Evolutionary conservation across 2,113 vertebrate species (phyloP), one percentile per base, ranked within the genome.

Genomic region (Sarotherodon lohbergeri): DNA sequence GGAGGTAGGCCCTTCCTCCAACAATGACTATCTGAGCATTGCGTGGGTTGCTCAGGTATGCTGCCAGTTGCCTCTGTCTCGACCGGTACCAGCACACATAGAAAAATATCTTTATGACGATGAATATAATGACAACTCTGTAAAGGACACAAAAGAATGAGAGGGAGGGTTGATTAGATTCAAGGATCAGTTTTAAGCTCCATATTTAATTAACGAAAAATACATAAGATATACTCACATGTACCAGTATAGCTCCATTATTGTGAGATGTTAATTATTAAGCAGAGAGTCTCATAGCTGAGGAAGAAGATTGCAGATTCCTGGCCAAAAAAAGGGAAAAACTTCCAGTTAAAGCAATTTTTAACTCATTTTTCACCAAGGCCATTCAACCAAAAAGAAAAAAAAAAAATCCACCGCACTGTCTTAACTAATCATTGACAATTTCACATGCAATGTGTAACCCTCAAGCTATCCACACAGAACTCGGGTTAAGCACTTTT

Each of bases 61-160:
- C 96, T 6, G 97, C 96, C 56, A 97, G 95, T n/a, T 97, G 97
- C 83, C 97, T 95, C 89, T 97, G 97, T 79, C 97, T 96, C 5
- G 97, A 97, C n/a, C 97, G 97, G 81, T 97, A 97, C 97, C 97
- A 97, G 94, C 97, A 97, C 61, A 97, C 96, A 81, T 97, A 97
- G 95, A 97, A 97, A 93, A 97, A 97, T 83, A 97, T 97, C 94
- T 97, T 97, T 85, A 97, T 96, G 83, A 97, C 96, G 89, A 97
- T 97, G 92, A 97, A 97, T 90, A 97, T 94, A 80, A 97, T 97
- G 24, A 97, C 97, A 63, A 97, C 96, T 95, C 97, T 97, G 91
- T 13, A 39, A 83, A 84, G 13, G 36, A 56, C 14, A 83, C 4
- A 76, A 4, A 41, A 32, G 46, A 17, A 9, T n/a, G 4, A 36